phyloP scores from a whole-genome alignment of 2,797 vertebrate genomes.

The Propithecus perrieri region DNA sequence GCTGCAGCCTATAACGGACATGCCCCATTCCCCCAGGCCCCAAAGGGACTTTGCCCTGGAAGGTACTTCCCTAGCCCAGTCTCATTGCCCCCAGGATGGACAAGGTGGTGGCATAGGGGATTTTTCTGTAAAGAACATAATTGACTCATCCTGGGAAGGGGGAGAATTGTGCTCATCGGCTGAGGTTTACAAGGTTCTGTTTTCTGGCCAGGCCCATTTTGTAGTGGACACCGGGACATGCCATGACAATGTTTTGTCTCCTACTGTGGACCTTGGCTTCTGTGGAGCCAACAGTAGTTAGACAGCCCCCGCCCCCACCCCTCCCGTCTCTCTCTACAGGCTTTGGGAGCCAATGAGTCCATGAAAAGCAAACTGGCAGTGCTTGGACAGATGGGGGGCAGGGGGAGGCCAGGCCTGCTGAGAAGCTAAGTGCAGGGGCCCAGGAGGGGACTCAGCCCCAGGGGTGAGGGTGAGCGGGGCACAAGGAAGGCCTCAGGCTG shows the following conservation, averaged over 20 bases:
- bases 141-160: neutral
- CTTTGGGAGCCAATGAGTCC: neutral
- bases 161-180: neutral
- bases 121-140: neutral
- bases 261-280: neutral
- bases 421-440: rapidly evolving
- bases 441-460: neutral
- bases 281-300: neutral
- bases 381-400: rapidly evolving
- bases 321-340: too few species aligned
- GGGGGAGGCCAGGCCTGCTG: neutral
- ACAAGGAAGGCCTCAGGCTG: neutral
- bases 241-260: neutral
- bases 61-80: neutral
- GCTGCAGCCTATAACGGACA: neutral
- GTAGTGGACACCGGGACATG: too few species aligned
- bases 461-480: neutral
- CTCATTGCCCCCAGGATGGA: neutral
- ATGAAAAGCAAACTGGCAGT: neutral
- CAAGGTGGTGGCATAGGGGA: neutral
- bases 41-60: neutral
- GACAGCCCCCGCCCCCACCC: neutral
- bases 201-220: neutral
- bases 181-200: neutral
- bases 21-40: rapidly evolving